Evolutionary conservation across 2,888 invertebrate species (phyloP).

Genomic region (Phortica okadai): DNA sequence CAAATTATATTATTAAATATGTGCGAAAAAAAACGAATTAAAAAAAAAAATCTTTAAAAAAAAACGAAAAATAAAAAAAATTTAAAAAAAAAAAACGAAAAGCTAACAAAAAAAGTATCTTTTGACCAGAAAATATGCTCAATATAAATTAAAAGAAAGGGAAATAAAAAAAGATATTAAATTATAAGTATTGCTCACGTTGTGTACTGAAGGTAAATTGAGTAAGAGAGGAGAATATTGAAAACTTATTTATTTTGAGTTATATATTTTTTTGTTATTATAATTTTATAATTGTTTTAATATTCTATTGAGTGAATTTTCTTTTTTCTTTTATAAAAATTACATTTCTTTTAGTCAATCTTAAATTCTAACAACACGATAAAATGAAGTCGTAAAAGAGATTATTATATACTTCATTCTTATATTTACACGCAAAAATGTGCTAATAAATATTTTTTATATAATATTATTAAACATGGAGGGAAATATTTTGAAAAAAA

Average conservation of each 20-base stretch:
- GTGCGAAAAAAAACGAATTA: slow-evolving; percentile 46
- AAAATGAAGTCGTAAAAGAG: not conserved
- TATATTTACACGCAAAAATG: not conserved
- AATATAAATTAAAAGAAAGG: not conserved
- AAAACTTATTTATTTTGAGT: slow-evolving; percentile 19
- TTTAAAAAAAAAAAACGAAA: slow-evolving; percentile 42
- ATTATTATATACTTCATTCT: not conserved
- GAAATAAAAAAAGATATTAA: slow-evolving; percentile 1
- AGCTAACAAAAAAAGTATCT: slow-evolving; percentile 45
- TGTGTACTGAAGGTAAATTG: not conserved
- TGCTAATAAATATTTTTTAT: not conserved
- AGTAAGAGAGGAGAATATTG: not conserved
- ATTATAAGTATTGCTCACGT: not conserved
- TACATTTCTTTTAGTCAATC: slow-evolving; percentile 2
- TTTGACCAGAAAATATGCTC: slow-evolving; percentile 41
- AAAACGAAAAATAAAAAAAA: slow-evolving; percentile 52
- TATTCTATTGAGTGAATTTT: not conserved
- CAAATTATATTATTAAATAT: slow-evolving; percentile 52
- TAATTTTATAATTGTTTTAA: not conserved
- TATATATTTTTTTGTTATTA: not conserved
- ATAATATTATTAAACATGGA: not conserved
- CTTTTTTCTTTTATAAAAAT: slow-evolving; percentile 9
- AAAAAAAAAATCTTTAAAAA: slow-evolving; percentile 40
- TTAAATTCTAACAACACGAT: not conserved
- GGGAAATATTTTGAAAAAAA: not conserved